Evolutionary conservation across 1,140 invertebrate species (phyloP).

Genomic region (Copidosoma floridanum): DNA sequence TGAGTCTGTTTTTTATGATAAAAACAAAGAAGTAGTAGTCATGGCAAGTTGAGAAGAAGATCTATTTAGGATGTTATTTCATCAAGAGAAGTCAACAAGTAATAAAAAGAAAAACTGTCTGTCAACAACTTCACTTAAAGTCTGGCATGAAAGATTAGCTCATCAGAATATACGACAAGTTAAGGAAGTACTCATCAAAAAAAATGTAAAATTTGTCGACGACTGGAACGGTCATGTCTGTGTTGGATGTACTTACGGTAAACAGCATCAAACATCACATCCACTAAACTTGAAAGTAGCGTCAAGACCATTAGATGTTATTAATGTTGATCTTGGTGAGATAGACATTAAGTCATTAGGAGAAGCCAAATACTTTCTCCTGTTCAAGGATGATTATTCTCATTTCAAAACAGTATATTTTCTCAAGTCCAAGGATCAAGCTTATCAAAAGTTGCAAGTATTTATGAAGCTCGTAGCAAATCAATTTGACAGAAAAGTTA

Average conservation of each 20-base stretch:
- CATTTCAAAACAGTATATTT: conserved; percentile 25
- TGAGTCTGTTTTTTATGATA: background rate
- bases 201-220: background rate
- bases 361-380: conserved; percentile 26
- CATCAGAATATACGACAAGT: conserved; percentile 39
- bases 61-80: conserved; percentile 35
- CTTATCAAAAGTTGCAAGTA: conserved; percentile 29
- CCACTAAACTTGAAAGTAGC: conserved; percentile 14
- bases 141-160: conserved; percentile 39
- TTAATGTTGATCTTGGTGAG: conserved; percentile 39
- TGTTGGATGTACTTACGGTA: conserved; percentile 35
- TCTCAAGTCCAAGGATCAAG: conserved; percentile 23
- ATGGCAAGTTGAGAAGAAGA: conserved; percentile 23
- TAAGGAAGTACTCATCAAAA: conserved; percentile 29
- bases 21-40: no score
- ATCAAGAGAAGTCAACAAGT: conserved; percentile 19
- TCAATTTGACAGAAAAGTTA: conserved; percentile 33
- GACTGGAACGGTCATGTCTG: conserved; percentile 27
- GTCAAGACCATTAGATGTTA: conserved; percentile 25
- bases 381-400: conserved; percentile 19
- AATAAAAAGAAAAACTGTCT: conserved; percentile 29
- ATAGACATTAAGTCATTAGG: conserved; percentile 35
- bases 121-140: conserved; percentile 23
- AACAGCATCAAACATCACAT: conserved; percentile 27
- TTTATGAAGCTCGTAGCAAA: conserved; percentile 32